Base-by-base conservation (phyloP, 1,140 invertebrate species). In the Pogonomyrmex barbatus region DNA sequence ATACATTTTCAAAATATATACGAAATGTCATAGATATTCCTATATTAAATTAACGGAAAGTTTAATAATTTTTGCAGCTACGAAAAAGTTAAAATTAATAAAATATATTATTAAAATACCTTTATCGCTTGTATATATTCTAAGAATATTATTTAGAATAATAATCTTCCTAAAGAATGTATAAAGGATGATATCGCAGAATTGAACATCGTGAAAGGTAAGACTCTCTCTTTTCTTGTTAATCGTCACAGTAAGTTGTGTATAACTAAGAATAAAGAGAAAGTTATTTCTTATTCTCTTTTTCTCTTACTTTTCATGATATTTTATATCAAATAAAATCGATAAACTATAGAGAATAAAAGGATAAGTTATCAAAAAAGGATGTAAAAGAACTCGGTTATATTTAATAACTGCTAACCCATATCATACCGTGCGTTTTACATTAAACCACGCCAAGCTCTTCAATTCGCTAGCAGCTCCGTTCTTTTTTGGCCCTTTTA, bases 401-500 rank as follows among this genome's bases (percentile, higher is more conserved):
- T 39, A 67, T 42, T 68, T 30, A 42, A 63, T 50, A 39, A 39
- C 12, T 9, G n/a, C 4, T 39, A 54, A 50, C 24, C 2, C 56
- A 70, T 30, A 45, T 45, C 39, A 68, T 70, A 81, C 56, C 50
- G n/a, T n/a, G 36, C 63, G 24, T 45, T 58, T 70, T 33, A 56
- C 24, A 45, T 45, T n/a, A 45, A 56, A 70, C 24, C 78, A 24
- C 39, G 30, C 17, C 45, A 36, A 47, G 10, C 65, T 81, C 39
- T 58, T 70, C 17, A 70, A 42, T 42, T 70, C 42, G 9, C 14
- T 4, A 56, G 73, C 24, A 39, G 12, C 3, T 75, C 12, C 24
- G n/a, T 50, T 83, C 30, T 81, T 54, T 82, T 73, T 83, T 47
- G 42, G 30, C 4, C 39, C 2, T 70, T 70, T 81, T 70, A 70